Evolutionary conservation across 1,140 invertebrate species (phyloP), one percentile per base, ranked within the genome.

Genomic region (Zeugodacus cucurbitae): DNA sequence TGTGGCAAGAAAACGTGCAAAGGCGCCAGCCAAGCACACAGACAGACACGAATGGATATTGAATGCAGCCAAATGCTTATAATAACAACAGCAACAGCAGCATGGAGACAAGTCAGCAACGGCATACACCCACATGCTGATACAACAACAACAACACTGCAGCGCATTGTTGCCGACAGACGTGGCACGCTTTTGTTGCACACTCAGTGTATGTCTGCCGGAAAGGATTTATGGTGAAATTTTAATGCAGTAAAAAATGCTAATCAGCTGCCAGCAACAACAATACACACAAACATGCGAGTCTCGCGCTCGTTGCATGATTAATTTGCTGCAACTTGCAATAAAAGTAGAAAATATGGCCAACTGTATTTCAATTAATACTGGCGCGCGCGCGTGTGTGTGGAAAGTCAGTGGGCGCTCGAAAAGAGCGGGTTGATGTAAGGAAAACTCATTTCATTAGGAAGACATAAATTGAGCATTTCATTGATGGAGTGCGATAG

Each of bases 381-480:
- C 22, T 82, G 41, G 11, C 74, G 74, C 48, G 22, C 4, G n/a
- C 0, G 22, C 6, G n/a, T 44, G 74, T 82, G 58, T 7, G 41
- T 14, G 22, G n/a, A 82, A 29, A 54, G n/a, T 44, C 7, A n/a
- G 41, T 54, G 74, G 41, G 74, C 74, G 41, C 41, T 3, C n/a
- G n/a, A n/a, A n/a, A n/a, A 44, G 74, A 26, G n/a, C 5, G 41
- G 74, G 10, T 48, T 82, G 74, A 41, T 41, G 67, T 14, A 14
- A 54, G 6, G 48, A 48, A 48, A 82, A 48, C 48, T 82, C 74
- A 82, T 82, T 54, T 82, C 41, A 82, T 82, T 82, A 82, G n/a
- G 74, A 82, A 82, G 74, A 82, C 74, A 82, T 82, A 82, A 82
- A 82, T 82, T 82, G 48, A 29, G 74, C 74, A 82, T 82, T 82